Base-by-base conservation (phyloP, 2,113 vertebrate genomes). In the Bubo blakistoni region DNA sequence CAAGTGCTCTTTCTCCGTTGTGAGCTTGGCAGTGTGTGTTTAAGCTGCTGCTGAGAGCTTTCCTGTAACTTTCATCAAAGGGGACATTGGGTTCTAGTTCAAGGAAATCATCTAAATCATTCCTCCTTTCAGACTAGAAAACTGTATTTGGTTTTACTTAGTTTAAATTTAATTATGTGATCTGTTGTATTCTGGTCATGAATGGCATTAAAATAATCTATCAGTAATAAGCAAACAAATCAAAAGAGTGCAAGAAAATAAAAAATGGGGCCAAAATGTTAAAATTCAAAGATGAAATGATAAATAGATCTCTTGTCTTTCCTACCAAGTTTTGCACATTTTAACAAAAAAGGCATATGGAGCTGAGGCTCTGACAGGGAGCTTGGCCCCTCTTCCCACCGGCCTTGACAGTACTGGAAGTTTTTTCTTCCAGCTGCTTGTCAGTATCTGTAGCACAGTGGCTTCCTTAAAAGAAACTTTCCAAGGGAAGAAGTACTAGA, bases 31-130 rank as follows among this genome's bases (percentile, higher is more conserved):
- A 34, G 72, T 49, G 80, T 63, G 44, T 94, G 42, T 92, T 96
- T 95, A 91, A 88, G 69, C 66, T 55, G 82, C 95, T 95, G 92
- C 96, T 97, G 97, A 94, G 94, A 92, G 67, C 89, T 97, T 97
- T 97, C 96, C 97, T 97, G 90, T 91, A 87, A 38, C 42, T 96
- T 97, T 97, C 95, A 95, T 97, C 93, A 96, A 96, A 97, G 86
- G 47, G 47, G 92, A 98, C 94, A 79, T 65, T 69, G 78, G 92
- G 96, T 96, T 85, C 92, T 93, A 92, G 95, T 96, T 97, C 72
- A 95, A 98, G 96, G 73, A 96, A 96, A 96, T 95, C 92, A 67
- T 82, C 92, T 78, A 80, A 97, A 95, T 93, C 74, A 65, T 76
- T 30, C 38, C 70, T n/a, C 73, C 90, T 90, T 95, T 88, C 92